phyloP scores from a whole-genome alignment of 2,797 vertebrate species.

The Microchirus variegatus region DNA sequence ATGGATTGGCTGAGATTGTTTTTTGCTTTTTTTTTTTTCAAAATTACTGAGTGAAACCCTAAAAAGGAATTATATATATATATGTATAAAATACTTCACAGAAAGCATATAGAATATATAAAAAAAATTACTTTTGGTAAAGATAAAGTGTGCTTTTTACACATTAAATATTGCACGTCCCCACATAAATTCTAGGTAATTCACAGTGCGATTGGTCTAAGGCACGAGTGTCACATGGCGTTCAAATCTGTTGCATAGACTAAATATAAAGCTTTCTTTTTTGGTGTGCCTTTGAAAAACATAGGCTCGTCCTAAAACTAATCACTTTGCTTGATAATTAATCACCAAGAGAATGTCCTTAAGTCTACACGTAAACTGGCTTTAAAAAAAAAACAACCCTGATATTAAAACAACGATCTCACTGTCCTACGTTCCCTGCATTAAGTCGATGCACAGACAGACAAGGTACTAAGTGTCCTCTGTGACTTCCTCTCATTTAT shows the following conservation, averaged over 20 bases:
- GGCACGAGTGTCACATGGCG: constrained; percentile 50
- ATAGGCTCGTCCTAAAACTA: constrained; percentile 2
- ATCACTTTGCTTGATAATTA: constrained; percentile 19
- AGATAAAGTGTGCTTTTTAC: constrained; percentile 46
- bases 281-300: constrained; percentile 20
- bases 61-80: constrained; percentile 19
- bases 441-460: constrained; percentile 29
- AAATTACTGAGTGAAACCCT: background rate
- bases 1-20: constrained; percentile 34
- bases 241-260: constrained; percentile 33
- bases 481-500: constrained; percentile 48
- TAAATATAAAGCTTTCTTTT: constrained; percentile 56
- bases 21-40: constrained; percentile 8
- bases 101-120: constrained; percentile 10
- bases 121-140: constrained; percentile 44
- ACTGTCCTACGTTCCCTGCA: constrained; percentile 31
- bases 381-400: background rate
- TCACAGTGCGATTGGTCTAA: constrained; percentile 80
- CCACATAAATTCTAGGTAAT: constrained; percentile 53
- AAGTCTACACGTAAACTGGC: constrained; percentile 5
- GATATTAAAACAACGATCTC: constrained; percentile 1
- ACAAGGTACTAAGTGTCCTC: constrained; percentile 15
- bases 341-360: constrained; percentile 23
- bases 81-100: constrained; percentile 19
- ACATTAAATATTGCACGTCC: constrained; percentile 78